Evolutionary conservation across 92 coral and sea anemone genomes (phyloP).

Genomic region (Siderastrea siderea): DNA sequence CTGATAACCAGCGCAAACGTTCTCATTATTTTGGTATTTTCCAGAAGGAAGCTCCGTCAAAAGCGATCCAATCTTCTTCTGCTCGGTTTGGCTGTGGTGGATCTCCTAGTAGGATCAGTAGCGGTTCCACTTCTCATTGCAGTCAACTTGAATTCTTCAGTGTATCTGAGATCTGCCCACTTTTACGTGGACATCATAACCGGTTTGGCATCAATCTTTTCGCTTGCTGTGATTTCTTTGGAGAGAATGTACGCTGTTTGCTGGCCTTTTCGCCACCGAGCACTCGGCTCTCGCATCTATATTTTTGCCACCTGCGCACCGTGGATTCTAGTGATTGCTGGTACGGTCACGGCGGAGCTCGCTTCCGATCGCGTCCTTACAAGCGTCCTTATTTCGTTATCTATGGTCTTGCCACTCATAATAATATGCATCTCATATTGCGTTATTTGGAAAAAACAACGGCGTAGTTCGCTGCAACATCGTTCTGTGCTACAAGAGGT

Average conservation of each 20-base stretch:
- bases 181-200: slow-evolving; percentile 28
- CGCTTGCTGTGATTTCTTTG: slow-evolving; percentile 28
- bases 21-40: background rate
- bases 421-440: slow-evolving; percentile 27
- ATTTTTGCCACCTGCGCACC: slow-evolving; percentile 4
- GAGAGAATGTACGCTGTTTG: slow-evolving; percentile 55
- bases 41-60: background rate
- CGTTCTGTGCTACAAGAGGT: background rate
- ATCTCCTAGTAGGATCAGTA: background rate
- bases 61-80: background rate
- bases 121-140: background rate
- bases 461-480: background rate
- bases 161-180: background rate
- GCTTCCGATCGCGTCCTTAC: slow-evolving; percentile 1
- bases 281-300: slow-evolving; percentile 1
- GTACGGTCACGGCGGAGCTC: background rate
- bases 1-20: background rate
- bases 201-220: slow-evolving; percentile 40
- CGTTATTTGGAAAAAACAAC: slow-evolving; percentile 41
- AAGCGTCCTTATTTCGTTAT: slow-evolving; percentile 12
- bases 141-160: background rate
- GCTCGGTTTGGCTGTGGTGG: background rate
- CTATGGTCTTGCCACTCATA: slow-evolving; percentile 14
- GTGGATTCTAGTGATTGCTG: slow-evolving; percentile 22
- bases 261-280: slow-evolving; percentile 48